Base-by-base conservation (phyloP, 2,888 invertebrate species). In the Branchipolynoe longqiensis region DNA sequence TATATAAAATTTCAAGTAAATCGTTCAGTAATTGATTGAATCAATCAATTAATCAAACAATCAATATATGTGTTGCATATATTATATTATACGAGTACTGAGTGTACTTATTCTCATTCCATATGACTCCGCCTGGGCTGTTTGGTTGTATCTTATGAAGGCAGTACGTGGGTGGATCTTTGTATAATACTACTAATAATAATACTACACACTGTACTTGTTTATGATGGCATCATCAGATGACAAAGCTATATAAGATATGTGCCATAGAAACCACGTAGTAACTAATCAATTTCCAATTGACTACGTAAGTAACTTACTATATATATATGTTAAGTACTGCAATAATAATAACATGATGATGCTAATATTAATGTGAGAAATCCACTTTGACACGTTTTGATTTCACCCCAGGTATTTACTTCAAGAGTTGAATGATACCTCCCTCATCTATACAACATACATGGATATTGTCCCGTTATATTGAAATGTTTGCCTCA, bases 391-490 rank as follows among this genome's bases (percentile, higher is more conserved):
- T 78, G 78, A 78, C 48, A 78, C 78, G 4, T 25, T 28, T 48
- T 78, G 41, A 25, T 78, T 78, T 78, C 41, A 36, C 8, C 8
- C 33, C 33, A 3, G 25, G n/a, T 33, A 25, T 48, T 54, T 78
- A 40, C 28, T 48, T 78, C 41, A 25, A 41, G 28, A n/a, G 54
- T 78, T 69, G 78, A 54, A 78, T n/a, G n/a, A n/a, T 78, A 78
- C 78, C 78, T 78, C 78, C 54, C 78, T 48, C 22, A 78, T 0
- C 28, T 36, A 69, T 38, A 69, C 12, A 48, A 48, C 38, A 58
- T 25, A 6, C 33, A 78, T 78, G 54, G 54, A 78, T 78, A 78
- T 78, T 78, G 78, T 78, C 78, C 78, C 78, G 78, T 78, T 78
- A 41, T 48, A 78, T 78, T 54, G 54, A 41, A 48, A 41, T 78